phyloP scores from a whole-genome alignment of 2,113 vertebrate genomes.

The Formicarius rufipectus region DNA sequence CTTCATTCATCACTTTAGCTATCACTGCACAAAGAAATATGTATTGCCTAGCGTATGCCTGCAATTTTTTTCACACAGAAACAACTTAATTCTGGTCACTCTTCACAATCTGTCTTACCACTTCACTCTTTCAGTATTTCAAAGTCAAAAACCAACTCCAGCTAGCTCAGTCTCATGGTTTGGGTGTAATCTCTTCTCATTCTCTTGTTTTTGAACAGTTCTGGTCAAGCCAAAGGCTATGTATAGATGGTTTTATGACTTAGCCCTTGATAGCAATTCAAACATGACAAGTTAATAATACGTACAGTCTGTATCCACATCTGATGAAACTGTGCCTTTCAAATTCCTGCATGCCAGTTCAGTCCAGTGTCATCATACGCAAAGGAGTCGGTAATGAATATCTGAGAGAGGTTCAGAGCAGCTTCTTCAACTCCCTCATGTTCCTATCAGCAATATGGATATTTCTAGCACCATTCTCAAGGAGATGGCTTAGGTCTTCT shows the following conservation, averaged over 20 bases:
- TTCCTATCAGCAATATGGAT: background rate
- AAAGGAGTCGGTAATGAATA: background rate
- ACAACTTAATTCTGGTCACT: background rate
- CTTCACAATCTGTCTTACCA: background rate
- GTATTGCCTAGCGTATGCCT: background rate
- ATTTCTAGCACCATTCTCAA: background rate
- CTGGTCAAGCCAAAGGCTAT: background rate
- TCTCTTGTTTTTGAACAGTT: background rate
- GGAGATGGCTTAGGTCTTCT: background rate
- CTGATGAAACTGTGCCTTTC: background rate
- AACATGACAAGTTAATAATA: background rate
- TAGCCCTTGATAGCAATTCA: background rate
- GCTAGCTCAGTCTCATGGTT: background rate
- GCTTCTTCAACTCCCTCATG: background rate
- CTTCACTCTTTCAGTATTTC: background rate
- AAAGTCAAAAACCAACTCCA: background rate
- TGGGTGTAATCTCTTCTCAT: background rate
- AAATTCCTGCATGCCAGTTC: background rate
- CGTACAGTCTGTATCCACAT: background rate
- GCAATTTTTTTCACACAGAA: background rate
- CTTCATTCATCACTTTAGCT: background rate
- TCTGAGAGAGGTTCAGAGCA: background rate
- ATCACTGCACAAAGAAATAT: background rate
- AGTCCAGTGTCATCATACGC: background rate
- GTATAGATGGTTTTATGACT: background rate